Base-by-base conservation (phyloP, 2,888 invertebrate genomes). In the Amblyteles armatorius region DNA sequence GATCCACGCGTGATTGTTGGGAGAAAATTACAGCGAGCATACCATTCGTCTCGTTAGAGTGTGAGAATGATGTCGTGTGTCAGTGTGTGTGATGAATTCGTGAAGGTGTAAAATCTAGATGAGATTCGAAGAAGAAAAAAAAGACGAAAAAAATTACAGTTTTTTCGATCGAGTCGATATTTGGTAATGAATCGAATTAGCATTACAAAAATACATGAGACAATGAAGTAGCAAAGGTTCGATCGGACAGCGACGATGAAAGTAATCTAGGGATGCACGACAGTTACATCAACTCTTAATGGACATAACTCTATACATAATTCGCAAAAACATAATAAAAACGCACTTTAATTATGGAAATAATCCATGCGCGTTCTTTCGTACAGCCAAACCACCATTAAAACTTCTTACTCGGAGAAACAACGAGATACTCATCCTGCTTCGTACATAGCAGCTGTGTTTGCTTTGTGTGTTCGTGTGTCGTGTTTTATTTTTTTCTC, bases 341-440 rank as follows among this genome's bases (percentile, higher is more conserved):
- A 33, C 33, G 63, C 63, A 63, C 29, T 63, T 33, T 33, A 29
- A 72, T 57, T 55, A 40, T 63, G 60, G 33, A 71, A 55, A 65
- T 52, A 4, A 4, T 71, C 63, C 82, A 82, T 82, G 82, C 82
- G 52, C 76, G 63, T 52, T 76, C 63, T 52, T 33, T 65, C 63
- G 60, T 22, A 68, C 60, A 76, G 60, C 69, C 76, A 82, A 82
- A 73, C 73, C 73, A 82, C 82, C 50, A 63, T 65, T 13, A n/a
- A n/a, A 60, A 29, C 22, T 76, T 63, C n/a, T 16, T 63, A 50
- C 29, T 76, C 74, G 36, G 50, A 48, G 48, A 50, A 60, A 22
- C 13, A 26, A 48, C 44, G 44, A 65, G 65, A 77, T 82, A 76
- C 82, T 82, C 76, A 82, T 76, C 76, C 71, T 82, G 48, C 48